Conservation (phyloP, 2,113 vertebrate genomes). For the Cyprinodon tularosa region DNA sequence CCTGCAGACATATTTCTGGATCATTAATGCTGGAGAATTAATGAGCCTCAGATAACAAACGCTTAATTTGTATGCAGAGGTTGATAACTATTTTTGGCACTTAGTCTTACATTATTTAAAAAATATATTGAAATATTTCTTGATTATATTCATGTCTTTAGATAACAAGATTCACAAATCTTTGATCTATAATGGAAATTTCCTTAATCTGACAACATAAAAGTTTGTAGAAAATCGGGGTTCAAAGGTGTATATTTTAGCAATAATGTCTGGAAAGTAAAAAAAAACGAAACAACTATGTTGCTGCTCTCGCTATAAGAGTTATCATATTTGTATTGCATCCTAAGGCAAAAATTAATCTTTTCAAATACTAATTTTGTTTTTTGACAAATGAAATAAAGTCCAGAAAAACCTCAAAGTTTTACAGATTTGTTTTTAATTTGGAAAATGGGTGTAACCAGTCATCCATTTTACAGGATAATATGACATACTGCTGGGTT, state of each 20-base stretch:
- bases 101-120: slow-evolving; percentile 5
- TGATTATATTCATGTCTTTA: not conserved
- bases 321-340: too few species aligned
- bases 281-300: not conserved
- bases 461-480: not conserved
- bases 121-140: slow-evolving; percentile 22
- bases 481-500: not conserved
- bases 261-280: not conserved
- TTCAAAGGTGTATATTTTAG: not conserved
- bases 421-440: not conserved
- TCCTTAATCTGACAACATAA: slow-evolving; percentile 31
- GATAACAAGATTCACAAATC: too few species aligned
- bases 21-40: slow-evolving; percentile 41
- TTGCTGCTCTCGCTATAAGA: too few species aligned
- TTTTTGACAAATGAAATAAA: not conserved
- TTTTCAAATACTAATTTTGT: not conserved
- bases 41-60: slow-evolving; percentile 30
- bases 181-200: slow-evolving; percentile 31
- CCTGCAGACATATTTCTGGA: slow-evolving; percentile 35
- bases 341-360: not conserved
- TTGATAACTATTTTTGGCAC: slow-evolving; percentile 28
- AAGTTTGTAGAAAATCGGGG: not conserved
- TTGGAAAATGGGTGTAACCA: not conserved
- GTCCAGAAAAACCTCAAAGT: not conserved
- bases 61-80: not conserved